phyloP scores from a whole-genome alignment of 2,113 vertebrate genomes.

The Pachycephala philippinensis region DNA sequence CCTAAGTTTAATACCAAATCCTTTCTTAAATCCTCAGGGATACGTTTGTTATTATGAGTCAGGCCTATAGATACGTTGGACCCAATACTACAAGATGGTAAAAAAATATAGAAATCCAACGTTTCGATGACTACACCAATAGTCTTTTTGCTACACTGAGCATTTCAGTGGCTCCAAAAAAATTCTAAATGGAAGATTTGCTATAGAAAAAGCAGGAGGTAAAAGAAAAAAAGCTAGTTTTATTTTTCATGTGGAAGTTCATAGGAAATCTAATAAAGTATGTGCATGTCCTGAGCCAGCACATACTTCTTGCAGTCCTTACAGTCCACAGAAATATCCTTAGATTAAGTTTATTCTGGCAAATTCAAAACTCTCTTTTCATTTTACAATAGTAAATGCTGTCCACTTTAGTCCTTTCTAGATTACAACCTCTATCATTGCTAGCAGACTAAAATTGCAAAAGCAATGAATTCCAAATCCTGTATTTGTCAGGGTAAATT shows the following conservation, averaged over 20 bases:
- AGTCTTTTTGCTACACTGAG: neutral
- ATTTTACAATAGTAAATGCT: neutral
- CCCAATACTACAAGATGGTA: neutral
- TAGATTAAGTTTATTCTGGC: neutral
- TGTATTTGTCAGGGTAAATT: neutral
- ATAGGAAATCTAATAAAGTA: neutral
- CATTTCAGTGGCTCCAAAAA: neutral
- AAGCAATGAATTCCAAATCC: neutral
- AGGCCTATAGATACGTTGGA: neutral
- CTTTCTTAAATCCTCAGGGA: neutral
- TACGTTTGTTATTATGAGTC: neutral
- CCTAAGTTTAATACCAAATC: neutral
- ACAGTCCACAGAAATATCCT: neutral
- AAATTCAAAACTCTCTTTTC: neutral
- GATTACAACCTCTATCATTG: neutral
- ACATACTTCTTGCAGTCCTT: neutral
- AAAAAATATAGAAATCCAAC: neutral
- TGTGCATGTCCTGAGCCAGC: neutral
- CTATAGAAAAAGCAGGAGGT: neutral
- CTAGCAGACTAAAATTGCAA: neutral
- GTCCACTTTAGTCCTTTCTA: neutral
- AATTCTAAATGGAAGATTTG: neutral
- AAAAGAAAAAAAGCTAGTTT: neutral
- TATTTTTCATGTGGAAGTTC: neutral
- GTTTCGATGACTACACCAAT: neutral